A percentile compares a stretch with the other conserved stretches of the same genome.
Evolutionary conservation across 2,797 vertebrate genomes (phyloP).

Genomic region (Ctenopoma multispine): DNA sequence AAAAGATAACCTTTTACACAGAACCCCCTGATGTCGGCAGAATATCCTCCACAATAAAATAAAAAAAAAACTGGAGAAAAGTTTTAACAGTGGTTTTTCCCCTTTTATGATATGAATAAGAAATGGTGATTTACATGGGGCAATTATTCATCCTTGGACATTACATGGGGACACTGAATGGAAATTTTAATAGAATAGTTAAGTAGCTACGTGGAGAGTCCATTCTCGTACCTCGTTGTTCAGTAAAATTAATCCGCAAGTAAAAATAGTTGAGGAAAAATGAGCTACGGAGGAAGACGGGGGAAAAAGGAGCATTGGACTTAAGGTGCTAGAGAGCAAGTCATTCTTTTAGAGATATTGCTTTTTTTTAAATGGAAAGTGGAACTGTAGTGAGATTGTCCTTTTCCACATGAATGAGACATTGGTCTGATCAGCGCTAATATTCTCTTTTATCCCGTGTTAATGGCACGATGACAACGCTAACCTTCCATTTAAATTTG

Average conservation of each 20-base stretch:
- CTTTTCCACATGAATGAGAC: constrained; percentile 78
- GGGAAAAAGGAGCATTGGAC: constrained; percentile 84
- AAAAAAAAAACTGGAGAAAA: constrained; percentile 72
- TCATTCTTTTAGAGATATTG: constrained; percentile 82
- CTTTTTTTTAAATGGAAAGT: constrained; percentile 76
- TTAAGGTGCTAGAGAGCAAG: constrained; percentile 88
- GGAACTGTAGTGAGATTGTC: constrained; percentile 76
- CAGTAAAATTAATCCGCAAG: constrained; percentile 98
- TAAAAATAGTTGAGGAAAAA: constrained; percentile 96
- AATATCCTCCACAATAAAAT: constrained; percentile 85
- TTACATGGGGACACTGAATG: constrained; percentile 95
- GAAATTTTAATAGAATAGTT: constrained; percentile 99
- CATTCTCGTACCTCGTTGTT: constrained; percentile 90
- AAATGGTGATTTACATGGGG: constrained; percentile 97
- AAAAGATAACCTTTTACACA: constrained; percentile 88
- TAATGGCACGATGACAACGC: constrained; percentile 79
- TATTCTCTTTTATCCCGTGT: constrained; percentile 84
- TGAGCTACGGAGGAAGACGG: constrained; percentile 79
- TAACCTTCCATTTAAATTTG: constrained; percentile 83
- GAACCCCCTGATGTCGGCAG: constrained; percentile 81
- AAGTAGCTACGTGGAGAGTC: constrained; percentile 88
- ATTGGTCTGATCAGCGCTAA: constrained; percentile 80
- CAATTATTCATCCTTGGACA: constrained; percentile 99
- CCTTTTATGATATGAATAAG: constrained; percentile 93
- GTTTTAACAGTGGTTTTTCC: constrained; percentile 68